These are phyloP conservation scores for Tromatobia lineatoria DNA, from an alignment of 2,888 invertebrate genomes.

Conservation along the genomic window DNA sequence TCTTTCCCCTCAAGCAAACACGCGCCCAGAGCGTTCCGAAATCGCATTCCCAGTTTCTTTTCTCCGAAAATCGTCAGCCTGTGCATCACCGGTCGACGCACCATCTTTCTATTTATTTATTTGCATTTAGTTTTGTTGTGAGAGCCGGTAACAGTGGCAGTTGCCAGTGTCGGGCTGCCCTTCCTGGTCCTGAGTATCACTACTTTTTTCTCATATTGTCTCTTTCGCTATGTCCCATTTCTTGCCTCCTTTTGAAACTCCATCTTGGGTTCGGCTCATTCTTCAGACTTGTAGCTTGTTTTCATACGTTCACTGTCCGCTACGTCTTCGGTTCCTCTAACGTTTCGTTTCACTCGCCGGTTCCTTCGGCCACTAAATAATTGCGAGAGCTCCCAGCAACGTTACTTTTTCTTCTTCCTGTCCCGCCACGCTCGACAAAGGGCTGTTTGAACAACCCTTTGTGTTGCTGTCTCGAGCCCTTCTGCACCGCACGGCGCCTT, in stretches of 20 bases:
- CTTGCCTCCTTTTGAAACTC: slow-evolving; percentile 34
- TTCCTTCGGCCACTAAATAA: slow-evolving; percentile 77
- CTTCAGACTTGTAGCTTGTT: slow-evolving; percentile 38
- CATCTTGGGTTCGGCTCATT: slow-evolving; percentile 45
- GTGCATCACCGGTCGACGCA: slow-evolving; percentile 28
- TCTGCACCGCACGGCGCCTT: slow-evolving; percentile 57
- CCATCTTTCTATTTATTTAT: slow-evolving; percentile 67
- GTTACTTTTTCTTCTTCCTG: slow-evolving; percentile 73
- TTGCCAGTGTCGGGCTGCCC: slow-evolving; percentile 45
- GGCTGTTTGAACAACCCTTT: slow-evolving; percentile 76
- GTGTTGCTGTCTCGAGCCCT: slow-evolving; percentile 60
- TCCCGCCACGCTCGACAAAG: slow-evolving; percentile 73
- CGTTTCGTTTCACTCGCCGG: slow-evolving; percentile 31
- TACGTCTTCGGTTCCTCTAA: slow-evolving; percentile 25
- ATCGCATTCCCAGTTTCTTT: slow-evolving; percentile 65
- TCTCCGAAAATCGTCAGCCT: not conserved
- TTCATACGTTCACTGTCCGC: slow-evolving; percentile 29
- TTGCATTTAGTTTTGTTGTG: slow-evolving; percentile 73
- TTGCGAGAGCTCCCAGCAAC: slow-evolving; percentile 75
- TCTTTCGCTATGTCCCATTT: slow-evolving; percentile 32
- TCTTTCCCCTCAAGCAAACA: slow-evolving; percentile 19
- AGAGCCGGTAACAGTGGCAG: not conserved
- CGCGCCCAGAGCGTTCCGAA: slow-evolving; percentile 52
- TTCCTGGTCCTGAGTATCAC: slow-evolving; percentile 32
- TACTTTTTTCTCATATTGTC: not conserved